Evolutionary conservation across 2,113 vertebrate species (phyloP).

Genomic region (Antechinus flavipes): DNA sequence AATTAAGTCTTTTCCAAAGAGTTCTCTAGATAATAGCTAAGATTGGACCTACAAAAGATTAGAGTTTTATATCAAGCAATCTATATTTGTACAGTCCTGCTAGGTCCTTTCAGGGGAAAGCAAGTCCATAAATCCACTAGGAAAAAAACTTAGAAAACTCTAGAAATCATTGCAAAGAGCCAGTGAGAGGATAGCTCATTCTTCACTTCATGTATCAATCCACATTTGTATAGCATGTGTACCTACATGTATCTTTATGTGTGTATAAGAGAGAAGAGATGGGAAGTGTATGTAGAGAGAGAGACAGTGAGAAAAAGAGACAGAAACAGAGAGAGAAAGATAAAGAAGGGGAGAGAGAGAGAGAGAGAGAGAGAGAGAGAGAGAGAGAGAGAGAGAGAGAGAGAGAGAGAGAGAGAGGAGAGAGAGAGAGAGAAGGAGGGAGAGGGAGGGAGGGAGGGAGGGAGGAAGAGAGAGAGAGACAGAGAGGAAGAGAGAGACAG

Average conservation of each 20-base stretch:
- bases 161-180: background rate
- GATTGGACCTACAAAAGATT: background rate
- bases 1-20: background rate
- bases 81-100: background rate
- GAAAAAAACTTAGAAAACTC: background rate
- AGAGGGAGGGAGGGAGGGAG: too few species aligned
- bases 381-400: background rate
- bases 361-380: background rate
- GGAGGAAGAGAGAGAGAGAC: too few species aligned
- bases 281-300: background rate
- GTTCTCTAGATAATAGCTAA: background rate
- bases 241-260: background rate
- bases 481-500: too few species aligned
- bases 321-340: too few species aligned
- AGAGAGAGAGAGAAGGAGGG: too few species aligned
- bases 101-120: background rate
- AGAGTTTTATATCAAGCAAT: background rate
- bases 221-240: background rate
- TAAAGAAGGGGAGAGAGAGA: too few species aligned
- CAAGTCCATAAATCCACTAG: background rate
- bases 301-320: too few species aligned
- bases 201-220: background rate
- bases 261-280: background rate
- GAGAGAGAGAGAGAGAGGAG: background rate
- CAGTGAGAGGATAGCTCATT: background rate